Base-by-base conservation (phyloP, 2,113 vertebrate species). In the Eolophus roseicapilla region DNA sequence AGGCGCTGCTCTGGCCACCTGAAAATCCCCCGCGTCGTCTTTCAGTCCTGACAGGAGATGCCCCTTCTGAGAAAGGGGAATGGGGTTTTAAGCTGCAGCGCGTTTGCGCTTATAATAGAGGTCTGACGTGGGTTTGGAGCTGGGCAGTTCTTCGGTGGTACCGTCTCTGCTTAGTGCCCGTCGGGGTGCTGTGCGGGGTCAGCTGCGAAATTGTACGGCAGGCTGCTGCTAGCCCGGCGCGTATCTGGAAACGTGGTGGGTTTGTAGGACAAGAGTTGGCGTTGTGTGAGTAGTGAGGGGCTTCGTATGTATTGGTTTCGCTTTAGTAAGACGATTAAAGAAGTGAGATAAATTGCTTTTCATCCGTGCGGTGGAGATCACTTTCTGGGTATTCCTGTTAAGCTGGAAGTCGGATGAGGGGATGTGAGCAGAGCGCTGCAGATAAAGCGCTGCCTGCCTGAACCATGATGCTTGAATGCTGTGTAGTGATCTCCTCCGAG, bases 131-230 rank as follows among this genome's bases (percentile, higher is more conserved):
- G 2, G 13, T 37, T 35, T 7, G 59, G 44, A 4, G 8, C 3
- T 4, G 29, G 27, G 20, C 24, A 1, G 47, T 17, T 63, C n/a
- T 17, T 6, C 0, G 0, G 5, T 1, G 75, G 31, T 16, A 0
- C 13, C 20, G 10, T 16, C 37, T 33, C 8, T 1, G n/a, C 19
- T 6, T 2, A 47, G 4, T 11, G 41, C 57, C 33, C 13, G 1
- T 2, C 35, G 1, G 35, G 47, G n/a, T 5, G 64, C n/a, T 13
- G 46, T 13, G 60, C 11, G 17, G 49, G 62, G 33, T 29, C 64
- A 5, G 59, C 64, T n/a, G 37, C 18, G 80, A 4, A 17, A 2
- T 5, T 6, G 35, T 11, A 3, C 8, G 7, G 25, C 25, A 60
- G 9, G 71, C 17, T 9, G 77, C 31, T 10, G 10, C 2, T 9